phyloP scores from a whole-genome alignment of 1,140 invertebrate genomes.

The Trichoplusia ni region DNA sequence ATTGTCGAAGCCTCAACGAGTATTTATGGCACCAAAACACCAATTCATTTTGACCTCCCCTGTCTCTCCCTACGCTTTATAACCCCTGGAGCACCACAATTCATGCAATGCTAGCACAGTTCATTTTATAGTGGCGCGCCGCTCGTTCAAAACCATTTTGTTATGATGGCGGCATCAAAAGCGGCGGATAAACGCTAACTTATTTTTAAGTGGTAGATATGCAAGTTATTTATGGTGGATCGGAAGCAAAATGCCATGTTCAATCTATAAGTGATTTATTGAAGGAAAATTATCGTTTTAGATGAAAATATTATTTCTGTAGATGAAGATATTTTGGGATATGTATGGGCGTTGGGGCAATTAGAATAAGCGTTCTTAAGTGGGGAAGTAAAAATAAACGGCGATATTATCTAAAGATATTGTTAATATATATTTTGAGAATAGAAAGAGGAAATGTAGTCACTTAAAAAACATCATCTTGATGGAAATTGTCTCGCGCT shows the following conservation, averaged over 20 bases:
- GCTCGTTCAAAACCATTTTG: constrained; percentile 47
- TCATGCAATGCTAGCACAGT: constrained; percentile 2
- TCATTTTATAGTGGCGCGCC: constrained; percentile 43
- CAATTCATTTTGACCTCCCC: constrained; percentile 45
- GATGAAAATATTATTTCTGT: constrained; percentile 1
- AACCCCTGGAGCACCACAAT: constrained; percentile 21
- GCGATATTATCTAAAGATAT: no score
- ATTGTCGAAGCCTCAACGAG: constrained; percentile 50
- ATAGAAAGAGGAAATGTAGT: no score
- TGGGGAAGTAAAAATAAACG: background rate
- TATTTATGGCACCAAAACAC: constrained; percentile 60
- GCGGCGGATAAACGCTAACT: constrained; percentile 56
- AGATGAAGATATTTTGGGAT: background rate
- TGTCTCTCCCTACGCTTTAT: constrained; percentile 27
- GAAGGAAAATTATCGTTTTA: constrained; percentile 50
- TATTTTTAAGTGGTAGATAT: constrained; percentile 68
- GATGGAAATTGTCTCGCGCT: no score
- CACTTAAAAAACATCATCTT: no score
- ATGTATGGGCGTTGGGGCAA: no score
- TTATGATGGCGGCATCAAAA: constrained; percentile 61
- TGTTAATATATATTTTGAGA: no score
- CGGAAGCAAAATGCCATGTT: constrained; percentile 64
- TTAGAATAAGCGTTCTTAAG: no score
- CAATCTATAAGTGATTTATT: constrained; percentile 68
- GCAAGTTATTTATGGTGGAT: constrained; percentile 62